Conservation (phyloP, 2,113 vertebrate species). For the Mus musculus region DNA sequence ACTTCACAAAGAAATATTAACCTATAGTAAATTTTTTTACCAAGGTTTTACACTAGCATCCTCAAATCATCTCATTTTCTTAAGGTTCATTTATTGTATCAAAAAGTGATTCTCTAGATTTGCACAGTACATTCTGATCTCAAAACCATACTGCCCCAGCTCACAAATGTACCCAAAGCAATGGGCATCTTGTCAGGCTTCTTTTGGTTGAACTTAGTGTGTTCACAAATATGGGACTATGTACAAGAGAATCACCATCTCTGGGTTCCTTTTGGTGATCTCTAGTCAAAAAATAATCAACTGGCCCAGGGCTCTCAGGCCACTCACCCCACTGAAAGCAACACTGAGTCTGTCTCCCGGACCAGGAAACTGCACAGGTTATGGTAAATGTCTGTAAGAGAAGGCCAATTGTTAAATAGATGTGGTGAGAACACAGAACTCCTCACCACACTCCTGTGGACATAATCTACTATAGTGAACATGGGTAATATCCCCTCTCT, state of each 20-base stretch:
- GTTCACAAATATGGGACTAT: rapidly evolving
- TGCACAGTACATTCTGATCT: rapidly evolving
- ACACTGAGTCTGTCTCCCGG: slow-evolving; percentile 83
- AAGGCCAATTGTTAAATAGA: background rate
- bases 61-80: background rate
- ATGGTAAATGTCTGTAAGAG: slow-evolving; percentile 82
- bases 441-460: too few species aligned
- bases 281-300: background rate
- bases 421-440: background rate
- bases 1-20: background rate
- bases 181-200: background rate
- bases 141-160: rapidly evolving
- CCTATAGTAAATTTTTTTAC: background rate
- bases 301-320: background rate
- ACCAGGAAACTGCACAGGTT: slow-evolving; percentile 84
- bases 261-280: background rate
- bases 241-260: background rate
- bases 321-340: slow-evolving; percentile 87
- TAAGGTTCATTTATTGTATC: background rate
- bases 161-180: rapidly evolving
- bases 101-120: background rate
- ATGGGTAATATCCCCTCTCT: background rate
- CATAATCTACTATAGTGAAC: background rate
- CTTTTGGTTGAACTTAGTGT: background rate
- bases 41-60: background rate